Evolutionary conservation across 2,797 vertebrate species (phyloP).

Genomic region (Heliangelus exortis): DNA sequence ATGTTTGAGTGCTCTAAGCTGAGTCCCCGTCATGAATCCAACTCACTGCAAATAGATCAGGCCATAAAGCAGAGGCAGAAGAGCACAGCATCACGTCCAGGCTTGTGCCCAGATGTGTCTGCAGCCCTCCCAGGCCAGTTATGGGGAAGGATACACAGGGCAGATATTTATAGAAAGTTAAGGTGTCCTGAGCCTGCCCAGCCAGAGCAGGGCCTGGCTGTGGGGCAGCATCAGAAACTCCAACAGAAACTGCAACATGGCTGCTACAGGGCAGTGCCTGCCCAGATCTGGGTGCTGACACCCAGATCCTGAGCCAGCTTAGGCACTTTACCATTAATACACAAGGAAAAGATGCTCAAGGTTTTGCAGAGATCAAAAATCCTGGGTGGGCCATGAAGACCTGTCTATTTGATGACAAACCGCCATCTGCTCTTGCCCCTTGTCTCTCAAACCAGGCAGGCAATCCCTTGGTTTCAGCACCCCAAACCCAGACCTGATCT

Average conservation of each 20-base stretch:
- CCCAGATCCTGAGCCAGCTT: neutral
- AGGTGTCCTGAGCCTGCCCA: neutral
- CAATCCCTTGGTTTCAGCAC: neutral
- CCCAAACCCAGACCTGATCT: too few relatives aligned
- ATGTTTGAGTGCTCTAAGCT: too few relatives aligned
- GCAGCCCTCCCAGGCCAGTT: too few relatives aligned
- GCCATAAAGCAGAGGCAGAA: too few relatives aligned
- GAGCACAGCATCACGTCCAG: too few relatives aligned
- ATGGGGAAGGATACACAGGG: neutral
- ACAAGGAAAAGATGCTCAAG: neutral
- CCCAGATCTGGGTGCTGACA: too few relatives aligned
- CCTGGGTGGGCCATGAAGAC: neutral
- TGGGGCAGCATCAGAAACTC: neutral
- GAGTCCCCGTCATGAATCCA: too few relatives aligned
- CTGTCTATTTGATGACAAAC: neutral
- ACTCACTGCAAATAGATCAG: too few relatives aligned
- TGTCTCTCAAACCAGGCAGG: neutral
- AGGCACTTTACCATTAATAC: neutral
- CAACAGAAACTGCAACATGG: neutral
- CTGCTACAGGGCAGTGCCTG: too few relatives aligned
- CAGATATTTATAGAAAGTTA: neutral
- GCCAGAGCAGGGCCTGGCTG: neutral
- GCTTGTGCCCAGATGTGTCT: too few relatives aligned
- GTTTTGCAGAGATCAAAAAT: neutral
- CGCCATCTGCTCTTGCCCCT: neutral